phyloP scores from a whole-genome alignment of 2,113 vertebrate species.

The Dolichallabes microphthalmus region DNA sequence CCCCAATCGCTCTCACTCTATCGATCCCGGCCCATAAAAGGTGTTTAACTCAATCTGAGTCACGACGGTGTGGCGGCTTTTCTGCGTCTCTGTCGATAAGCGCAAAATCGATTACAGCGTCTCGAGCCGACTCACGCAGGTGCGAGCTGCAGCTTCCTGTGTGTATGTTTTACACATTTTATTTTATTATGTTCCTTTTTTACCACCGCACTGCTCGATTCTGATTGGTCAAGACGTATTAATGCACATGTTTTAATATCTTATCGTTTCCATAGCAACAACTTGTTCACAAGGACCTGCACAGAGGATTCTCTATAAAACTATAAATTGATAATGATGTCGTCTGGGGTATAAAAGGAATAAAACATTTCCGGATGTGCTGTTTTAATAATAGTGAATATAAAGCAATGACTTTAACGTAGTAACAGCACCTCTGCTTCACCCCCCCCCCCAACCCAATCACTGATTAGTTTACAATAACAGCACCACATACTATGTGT shows the following conservation, averaged over 20 bases:
- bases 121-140: slow-evolving; percentile 30
- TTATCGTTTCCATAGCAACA: background rate
- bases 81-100: slow-evolving; percentile 89
- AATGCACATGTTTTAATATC: background rate
- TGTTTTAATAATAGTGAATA: background rate
- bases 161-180: background rate
- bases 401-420: background rate
- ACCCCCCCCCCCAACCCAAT: background rate
- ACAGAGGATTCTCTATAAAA: background rate
- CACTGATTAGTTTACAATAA: background rate
- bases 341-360: background rate
- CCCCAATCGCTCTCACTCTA: slow-evolving; percentile 78
- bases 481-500: background rate
- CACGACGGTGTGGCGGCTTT: slow-evolving; percentile 95
- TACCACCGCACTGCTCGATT: background rate
- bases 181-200: background rate
- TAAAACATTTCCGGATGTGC: background rate
- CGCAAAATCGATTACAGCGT: slow-evolving; percentile 92
- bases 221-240: background rate
- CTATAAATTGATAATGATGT: background rate
- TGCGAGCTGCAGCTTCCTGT: background rate
- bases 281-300: background rate
- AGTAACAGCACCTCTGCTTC: background rate
- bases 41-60: slow-evolving; percentile 98
- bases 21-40: slow-evolving; percentile 92